Conservation (phyloP, 2,888 invertebrate species). For the Octonoba sinensis region DNA sequence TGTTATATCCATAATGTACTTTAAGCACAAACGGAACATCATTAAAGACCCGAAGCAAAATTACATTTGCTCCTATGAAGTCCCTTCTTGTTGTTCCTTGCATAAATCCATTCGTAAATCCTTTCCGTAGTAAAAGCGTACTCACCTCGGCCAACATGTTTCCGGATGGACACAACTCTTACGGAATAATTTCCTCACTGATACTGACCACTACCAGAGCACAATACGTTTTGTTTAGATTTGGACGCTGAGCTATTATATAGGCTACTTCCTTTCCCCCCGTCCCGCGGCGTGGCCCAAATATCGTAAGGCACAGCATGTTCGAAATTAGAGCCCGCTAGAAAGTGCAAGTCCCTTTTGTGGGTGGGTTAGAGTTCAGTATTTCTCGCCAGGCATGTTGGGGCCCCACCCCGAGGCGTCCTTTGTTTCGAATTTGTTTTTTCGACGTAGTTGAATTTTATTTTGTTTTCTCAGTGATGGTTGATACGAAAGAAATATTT, state of each 20-base stretch:
- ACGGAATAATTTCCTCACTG: too few relatives aligned
- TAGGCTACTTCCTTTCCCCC: slow-evolving; percentile 21
- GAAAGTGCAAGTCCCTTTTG: slow-evolving; percentile 54
- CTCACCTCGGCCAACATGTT: slow-evolving; percentile 54
- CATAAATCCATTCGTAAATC: too few relatives aligned
- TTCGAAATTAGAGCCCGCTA: slow-evolving; percentile 40
- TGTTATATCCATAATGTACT: too few relatives aligned
- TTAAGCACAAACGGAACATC: too few relatives aligned
- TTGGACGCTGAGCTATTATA: slow-evolving; percentile 19
- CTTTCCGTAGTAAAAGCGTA: not conserved
- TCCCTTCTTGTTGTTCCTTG: too few relatives aligned
- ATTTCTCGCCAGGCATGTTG: slow-evolving; percentile 40
- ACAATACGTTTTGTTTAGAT: slow-evolving; percentile 37
- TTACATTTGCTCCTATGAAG: too few relatives aligned
- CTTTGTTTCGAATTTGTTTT: slow-evolving; percentile 31
- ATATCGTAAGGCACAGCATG: slow-evolving; percentile 53
- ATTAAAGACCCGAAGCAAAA: too few relatives aligned
- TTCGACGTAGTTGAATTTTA: not conserved
- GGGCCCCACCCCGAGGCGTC: slow-evolving; percentile 42
- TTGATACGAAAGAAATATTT: not conserved
- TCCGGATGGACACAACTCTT: slow-evolving; percentile 9
- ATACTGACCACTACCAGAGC: slow-evolving; percentile 21
- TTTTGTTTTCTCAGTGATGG: slow-evolving; percentile 3
- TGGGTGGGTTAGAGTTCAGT: slow-evolving; percentile 55
- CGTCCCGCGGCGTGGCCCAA: slow-evolving; percentile 32